A percentile compares a stretch with the other conserved stretches of the same genome.
These are phyloP conservation scores for Glaucopsyche alexis DNA, from an alignment of 2,888 invertebrate species.

Conservation along the genomic window DNA sequence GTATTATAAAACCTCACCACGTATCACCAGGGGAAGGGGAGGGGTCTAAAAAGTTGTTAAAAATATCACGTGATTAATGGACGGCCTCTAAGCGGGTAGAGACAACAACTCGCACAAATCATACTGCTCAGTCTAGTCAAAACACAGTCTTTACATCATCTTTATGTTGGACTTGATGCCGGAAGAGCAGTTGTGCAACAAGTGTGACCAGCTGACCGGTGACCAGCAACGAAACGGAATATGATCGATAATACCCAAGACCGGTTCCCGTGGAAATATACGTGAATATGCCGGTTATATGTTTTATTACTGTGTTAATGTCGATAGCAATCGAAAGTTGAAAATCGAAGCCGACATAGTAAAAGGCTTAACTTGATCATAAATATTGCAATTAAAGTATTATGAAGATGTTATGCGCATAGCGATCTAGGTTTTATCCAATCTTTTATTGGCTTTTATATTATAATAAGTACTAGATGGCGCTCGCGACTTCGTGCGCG, in stretches of 20 bases:
- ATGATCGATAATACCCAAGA: not conserved
- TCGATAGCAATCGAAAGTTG: conserved; percentile 2
- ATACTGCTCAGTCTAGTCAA: not conserved
- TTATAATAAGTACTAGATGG: too few relatives aligned
- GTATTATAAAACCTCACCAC: too few relatives aligned
- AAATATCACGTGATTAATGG: too few relatives aligned
- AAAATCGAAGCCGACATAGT: not conserved
- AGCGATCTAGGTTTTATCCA: not conserved
- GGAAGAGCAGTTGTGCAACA: not conserved
- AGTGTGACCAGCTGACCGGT: not conserved
- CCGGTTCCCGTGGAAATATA: not conserved
- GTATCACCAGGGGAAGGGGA: too few relatives aligned
- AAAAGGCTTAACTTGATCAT: not conserved
- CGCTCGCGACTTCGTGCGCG: too few relatives aligned
- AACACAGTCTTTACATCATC: not conserved
- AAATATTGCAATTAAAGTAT: not conserved
- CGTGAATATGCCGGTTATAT: not conserved
- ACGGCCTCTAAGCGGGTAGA: too few relatives aligned
- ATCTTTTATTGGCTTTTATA: not conserved
- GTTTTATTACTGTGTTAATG: too few relatives aligned
- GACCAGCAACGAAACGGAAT: not conserved
- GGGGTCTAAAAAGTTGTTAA: too few relatives aligned
- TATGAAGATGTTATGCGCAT: not conserved
- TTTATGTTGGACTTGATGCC: not conserved
- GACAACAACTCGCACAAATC: too few relatives aligned